A percentile compares a stretch with the other conserved stretches of the same genome.
These are phyloP conservation scores for Clunio marinus DNA, from an alignment of 2,888 invertebrate genomes.

Conservation along the genomic window DNA sequence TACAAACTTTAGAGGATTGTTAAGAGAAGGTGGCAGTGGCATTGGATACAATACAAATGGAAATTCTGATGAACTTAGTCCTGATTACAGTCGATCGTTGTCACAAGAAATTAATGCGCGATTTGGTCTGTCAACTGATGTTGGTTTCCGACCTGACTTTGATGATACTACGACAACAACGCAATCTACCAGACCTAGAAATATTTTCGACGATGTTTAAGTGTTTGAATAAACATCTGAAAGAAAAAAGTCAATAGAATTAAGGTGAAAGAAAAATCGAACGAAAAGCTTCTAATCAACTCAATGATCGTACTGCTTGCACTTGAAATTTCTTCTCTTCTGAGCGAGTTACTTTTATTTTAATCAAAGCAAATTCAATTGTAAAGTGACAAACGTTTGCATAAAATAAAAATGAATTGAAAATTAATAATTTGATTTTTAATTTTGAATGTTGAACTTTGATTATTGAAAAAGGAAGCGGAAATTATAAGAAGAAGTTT, in stretches of 20 bases:
- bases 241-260: slow-evolving; percentile 1
- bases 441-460: too few relatives aligned
- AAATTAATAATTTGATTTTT: too few relatives aligned
- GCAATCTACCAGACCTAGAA: slow-evolving; percentile 60
- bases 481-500: too few relatives aligned
- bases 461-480: too few relatives aligned
- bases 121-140: slow-evolving; percentile 63
- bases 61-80: slow-evolving; percentile 45
- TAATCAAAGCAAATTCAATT: too few relatives aligned
- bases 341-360: too few relatives aligned
- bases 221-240: background rate
- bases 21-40: slow-evolving; percentile 9
- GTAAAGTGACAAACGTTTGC: too few relatives aligned
- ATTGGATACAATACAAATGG: slow-evolving; percentile 45
- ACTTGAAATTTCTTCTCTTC: too few relatives aligned
- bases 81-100: slow-evolving; percentile 48
- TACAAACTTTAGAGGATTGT: slow-evolving; percentile 46
- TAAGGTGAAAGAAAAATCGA: too few relatives aligned
- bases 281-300: too few relatives aligned
- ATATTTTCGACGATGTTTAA: slow-evolving; percentile 80
- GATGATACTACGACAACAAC: slow-evolving; percentile 50
- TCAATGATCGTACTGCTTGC: too few relatives aligned
- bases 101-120: slow-evolving; percentile 60
- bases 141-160: slow-evolving; percentile 49
- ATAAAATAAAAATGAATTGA: too few relatives aligned